phyloP scores from a whole-genome alignment of 2,888 invertebrate genomes.

The Synanthedon myopaeformis region DNA sequence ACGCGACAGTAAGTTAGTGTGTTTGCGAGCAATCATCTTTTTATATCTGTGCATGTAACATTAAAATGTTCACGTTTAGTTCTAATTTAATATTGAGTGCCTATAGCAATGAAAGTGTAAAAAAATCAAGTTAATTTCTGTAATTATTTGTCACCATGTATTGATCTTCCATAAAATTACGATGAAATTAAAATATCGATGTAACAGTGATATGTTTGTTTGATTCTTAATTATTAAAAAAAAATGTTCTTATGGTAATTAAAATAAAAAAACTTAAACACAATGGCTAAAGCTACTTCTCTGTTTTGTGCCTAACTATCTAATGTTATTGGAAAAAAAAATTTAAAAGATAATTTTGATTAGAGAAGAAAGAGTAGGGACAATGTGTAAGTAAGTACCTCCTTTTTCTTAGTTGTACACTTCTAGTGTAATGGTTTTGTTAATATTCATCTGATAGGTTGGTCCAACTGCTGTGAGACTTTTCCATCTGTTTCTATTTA shows the following conservation, averaged over 20 bases:
- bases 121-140: conserved; percentile 64
- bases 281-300: too few relatives aligned
- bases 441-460: too few relatives aligned
- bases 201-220: conserved; percentile 60
- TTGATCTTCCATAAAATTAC: conserved; percentile 72
- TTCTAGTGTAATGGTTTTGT: too few relatives aligned
- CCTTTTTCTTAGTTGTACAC: too few relatives aligned
- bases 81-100: conserved; percentile 65
- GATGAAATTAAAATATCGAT: conserved; percentile 71
- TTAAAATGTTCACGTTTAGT: conserved; percentile 68
- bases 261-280: neutral
- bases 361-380: too few relatives aligned
- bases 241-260: neutral
- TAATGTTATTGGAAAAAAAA: too few relatives aligned
- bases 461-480: too few relatives aligned
- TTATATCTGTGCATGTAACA: conserved; percentile 60
- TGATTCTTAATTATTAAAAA: conserved; percentile 22
- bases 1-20: conserved; percentile 47
- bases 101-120: conserved; percentile 69
- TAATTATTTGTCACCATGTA: conserved; percentile 69
- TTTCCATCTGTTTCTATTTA: too few relatives aligned
- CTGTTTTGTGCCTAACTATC: too few relatives aligned
- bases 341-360: too few relatives aligned
- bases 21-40: conserved; percentile 55
- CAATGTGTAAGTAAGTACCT: too few relatives aligned